Conservation (phyloP, 1,140 invertebrate genomes). For the Drosophila ananassae region DNA sequence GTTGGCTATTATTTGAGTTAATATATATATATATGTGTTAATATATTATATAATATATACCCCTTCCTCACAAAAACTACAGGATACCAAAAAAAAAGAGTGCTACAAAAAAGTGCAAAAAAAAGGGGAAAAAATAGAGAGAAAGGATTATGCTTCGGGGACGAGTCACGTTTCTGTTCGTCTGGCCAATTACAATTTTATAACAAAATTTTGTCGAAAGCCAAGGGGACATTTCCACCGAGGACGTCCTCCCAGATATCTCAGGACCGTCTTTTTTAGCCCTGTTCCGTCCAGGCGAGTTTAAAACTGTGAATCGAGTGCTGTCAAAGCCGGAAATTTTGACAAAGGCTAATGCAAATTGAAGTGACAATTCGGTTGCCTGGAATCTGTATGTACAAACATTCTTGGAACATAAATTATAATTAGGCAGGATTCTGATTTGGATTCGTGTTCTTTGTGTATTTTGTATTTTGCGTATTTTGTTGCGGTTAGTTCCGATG, state of each 20-base stretch:
- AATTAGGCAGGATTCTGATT: constrained; percentile 30
- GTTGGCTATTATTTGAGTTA: too few relatives aligned
- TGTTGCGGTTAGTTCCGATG: neutral
- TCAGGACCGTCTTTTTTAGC: neutral
- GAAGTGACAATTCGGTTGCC: constrained; percentile 37
- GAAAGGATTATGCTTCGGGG: constrained; percentile 19
- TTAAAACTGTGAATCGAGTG: constrained; percentile 1
- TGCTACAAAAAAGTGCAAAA: neutral
- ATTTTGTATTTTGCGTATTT: neutral
- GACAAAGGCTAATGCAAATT: constrained; percentile 52
- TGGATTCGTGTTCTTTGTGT: constrained; percentile 2
- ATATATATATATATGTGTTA: too few relatives aligned
- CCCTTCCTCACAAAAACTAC: neutral
- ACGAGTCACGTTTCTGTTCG: constrained; percentile 36
- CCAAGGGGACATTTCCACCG: neutral
- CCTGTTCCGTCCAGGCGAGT: neutral
- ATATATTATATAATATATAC: neutral
- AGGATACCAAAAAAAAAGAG: neutral
- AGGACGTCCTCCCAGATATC: neutral
- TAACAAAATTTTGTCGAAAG: constrained; percentile 30
- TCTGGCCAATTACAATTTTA: constrained; percentile 51
- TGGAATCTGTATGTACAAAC: neutral
- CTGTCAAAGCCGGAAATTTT: constrained; percentile 6
- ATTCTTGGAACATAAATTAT: constrained; percentile 47
- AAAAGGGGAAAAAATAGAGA: neutral